Percentiles rank a stretch among this genome's conserved stretches.
phyloP scores from a whole-genome alignment of 2,113 vertebrate species.

The Dasyurus viverrinus region DNA sequence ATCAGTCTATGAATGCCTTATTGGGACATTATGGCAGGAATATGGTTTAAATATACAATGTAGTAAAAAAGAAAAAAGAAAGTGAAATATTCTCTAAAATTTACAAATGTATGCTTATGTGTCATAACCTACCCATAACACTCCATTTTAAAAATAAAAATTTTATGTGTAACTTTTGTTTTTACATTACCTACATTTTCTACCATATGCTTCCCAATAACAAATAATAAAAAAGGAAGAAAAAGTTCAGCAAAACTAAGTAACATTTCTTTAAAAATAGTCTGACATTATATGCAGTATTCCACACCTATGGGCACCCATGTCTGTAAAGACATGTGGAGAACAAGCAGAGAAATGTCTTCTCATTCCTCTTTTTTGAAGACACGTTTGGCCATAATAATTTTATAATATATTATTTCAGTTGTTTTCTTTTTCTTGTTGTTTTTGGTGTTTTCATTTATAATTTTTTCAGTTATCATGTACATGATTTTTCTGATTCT shows the following conservation, averaged over 20 bases:
- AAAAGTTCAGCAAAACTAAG: neutral
- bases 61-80: conserved; percentile 51
- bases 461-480: neutral
- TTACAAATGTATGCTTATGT: conserved; percentile 44
- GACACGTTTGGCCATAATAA: neutral
- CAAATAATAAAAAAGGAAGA: neutral
- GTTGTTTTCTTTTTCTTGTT: neutral
- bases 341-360: neutral
- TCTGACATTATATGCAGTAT: neutral
- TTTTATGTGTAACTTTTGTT: neutral
- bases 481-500: neutral
- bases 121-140: conserved; percentile 17
- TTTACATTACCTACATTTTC: neutral
- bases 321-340: neutral
- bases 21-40: conserved; percentile 41
- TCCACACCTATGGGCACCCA: neutral
- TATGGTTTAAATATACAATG: conserved; percentile 52
- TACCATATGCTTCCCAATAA: neutral
- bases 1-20: neutral
- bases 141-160: neutral
- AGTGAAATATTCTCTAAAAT: conserved; percentile 36
- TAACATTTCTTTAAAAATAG: neutral
- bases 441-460: neutral
- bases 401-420: neutral
- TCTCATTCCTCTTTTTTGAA: neutral